Evolutionary conservation across 2,888 invertebrate genomes (phyloP).

Genomic region (Cremastobaeus sp.): DNA sequence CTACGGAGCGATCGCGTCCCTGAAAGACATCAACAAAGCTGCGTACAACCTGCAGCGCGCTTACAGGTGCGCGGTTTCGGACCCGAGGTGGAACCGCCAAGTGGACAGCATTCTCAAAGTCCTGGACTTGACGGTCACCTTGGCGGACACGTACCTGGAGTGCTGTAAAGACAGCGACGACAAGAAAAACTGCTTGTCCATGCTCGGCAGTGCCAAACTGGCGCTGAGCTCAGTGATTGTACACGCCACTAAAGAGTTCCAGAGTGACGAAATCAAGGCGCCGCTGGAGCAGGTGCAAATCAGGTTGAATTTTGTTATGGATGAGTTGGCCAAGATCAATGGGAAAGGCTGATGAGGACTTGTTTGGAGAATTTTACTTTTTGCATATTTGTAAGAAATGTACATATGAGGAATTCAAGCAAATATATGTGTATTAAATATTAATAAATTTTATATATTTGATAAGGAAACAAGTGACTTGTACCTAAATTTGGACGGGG

Average conservation of each 20-base stretch:
- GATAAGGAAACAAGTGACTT: too few species aligned
- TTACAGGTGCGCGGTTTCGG: slow-evolving; percentile 85
- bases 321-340: slow-evolving; percentile 67
- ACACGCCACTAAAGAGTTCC: slow-evolving; percentile 75
- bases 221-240: slow-evolving; percentile 74
- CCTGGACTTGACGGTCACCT: slow-evolving; percentile 81
- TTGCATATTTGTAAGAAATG: too few species aligned
- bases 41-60: slow-evolving; percentile 88
- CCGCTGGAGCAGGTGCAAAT: slow-evolving; percentile 71
- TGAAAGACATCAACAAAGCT: slow-evolving; percentile 75
- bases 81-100: slow-evolving; percentile 82
- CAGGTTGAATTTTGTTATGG: slow-evolving; percentile 67
- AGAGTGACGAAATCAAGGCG: slow-evolving; percentile 69
- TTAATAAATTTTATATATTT: too few species aligned
- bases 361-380: too few species aligned
- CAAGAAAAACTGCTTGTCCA: slow-evolving; percentile 73
- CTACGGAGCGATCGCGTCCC: slow-evolving; percentile 85
- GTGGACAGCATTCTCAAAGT: slow-evolving; percentile 82
- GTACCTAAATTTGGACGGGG: too few species aligned
- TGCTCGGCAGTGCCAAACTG: slow-evolving; percentile 74
- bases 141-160: slow-evolving; percentile 81
- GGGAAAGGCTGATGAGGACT: too few species aligned
- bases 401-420: too few species aligned
- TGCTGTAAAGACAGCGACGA: slow-evolving; percentile 79
- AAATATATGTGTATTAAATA: too few species aligned